A percentile compares a stretch with the other conserved stretches of the same genome.
These are phyloP conservation scores for Lasioglossum lativentre DNA, from an alignment of 2,888 invertebrate species.

Conservation along the genomic window DNA sequence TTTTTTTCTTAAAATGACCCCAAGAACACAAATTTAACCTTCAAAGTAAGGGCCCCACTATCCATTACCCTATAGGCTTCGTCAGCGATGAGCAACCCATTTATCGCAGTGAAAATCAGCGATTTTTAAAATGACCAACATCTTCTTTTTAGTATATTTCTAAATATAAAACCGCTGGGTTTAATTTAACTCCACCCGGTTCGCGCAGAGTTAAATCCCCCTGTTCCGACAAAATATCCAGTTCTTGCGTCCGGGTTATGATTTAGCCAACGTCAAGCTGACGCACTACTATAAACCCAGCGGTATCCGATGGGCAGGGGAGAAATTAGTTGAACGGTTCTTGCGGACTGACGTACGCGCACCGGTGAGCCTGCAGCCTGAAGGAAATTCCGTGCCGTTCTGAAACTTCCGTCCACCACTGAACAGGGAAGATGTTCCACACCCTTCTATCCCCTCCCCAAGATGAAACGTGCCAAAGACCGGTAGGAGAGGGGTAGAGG, in stretches of 20 bases:
- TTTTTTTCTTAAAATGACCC: too few species aligned
- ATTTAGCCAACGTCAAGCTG: neutral
- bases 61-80: neutral
- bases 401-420: slow-evolving; percentile 16
- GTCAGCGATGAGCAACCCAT: neutral
- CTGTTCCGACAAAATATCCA: neutral
- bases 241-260: neutral
- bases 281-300: neutral
- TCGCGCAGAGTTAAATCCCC: neutral
- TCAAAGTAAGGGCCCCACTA: too few species aligned
- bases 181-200: neutral
- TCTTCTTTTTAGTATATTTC: too few species aligned
- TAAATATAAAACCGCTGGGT: neutral
- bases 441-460: neutral
- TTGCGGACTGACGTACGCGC: neutral
- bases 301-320: neutral
- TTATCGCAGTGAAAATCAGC: too few species aligned
- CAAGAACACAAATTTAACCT: too few species aligned
- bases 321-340: slow-evolving; percentile 23
- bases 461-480: neutral
- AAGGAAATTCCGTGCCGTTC: slow-evolving; percentile 7
- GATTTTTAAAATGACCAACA: too few species aligned
- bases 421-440: neutral
- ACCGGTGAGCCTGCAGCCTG: neutral
- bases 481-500: neutral